Conservation (phyloP, 1,140 invertebrate genomes). For the Drosophila teissieri region DNA sequence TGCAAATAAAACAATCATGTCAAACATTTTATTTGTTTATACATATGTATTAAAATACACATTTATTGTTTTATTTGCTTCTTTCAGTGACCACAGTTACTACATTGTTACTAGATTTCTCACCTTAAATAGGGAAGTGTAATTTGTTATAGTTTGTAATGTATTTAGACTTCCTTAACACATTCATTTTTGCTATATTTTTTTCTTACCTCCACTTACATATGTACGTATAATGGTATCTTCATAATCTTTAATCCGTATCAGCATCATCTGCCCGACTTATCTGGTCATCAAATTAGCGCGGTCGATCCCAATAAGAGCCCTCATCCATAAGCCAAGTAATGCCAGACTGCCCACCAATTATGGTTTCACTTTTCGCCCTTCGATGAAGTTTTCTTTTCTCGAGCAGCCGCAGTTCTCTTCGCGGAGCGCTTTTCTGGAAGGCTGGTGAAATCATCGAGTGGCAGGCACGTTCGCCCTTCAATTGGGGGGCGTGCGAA, state of each 20-base stretch:
- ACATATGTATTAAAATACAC: no score
- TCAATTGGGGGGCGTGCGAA: conserved; percentile 54
- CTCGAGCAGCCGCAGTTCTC: background rate
- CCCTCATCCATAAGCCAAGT: background rate
- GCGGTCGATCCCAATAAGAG: background rate
- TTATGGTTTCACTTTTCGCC: conserved; percentile 44
- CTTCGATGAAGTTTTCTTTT: conserved; percentile 21
- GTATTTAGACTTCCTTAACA: no score
- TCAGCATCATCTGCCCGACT: conserved; percentile 7
- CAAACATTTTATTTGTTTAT: background rate
- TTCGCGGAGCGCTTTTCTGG: background rate
- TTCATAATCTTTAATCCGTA: background rate
- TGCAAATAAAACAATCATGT: background rate
- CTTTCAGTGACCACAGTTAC: no score
- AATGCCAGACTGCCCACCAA: conserved; percentile 22
- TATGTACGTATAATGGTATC: no score
- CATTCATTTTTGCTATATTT: no score
- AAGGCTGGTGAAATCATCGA: conserved; percentile 48
- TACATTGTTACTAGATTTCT: no score
- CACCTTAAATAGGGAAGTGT: no score
- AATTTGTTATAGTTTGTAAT: no score
- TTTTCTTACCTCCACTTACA: no score
- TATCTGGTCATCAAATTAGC: conserved; percentile 33
- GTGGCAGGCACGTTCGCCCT: conserved; percentile 53
- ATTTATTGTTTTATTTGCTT: no score